Conservation (phyloP, 2,888 invertebrate species). For the Neoitamus cyanurus region DNA sequence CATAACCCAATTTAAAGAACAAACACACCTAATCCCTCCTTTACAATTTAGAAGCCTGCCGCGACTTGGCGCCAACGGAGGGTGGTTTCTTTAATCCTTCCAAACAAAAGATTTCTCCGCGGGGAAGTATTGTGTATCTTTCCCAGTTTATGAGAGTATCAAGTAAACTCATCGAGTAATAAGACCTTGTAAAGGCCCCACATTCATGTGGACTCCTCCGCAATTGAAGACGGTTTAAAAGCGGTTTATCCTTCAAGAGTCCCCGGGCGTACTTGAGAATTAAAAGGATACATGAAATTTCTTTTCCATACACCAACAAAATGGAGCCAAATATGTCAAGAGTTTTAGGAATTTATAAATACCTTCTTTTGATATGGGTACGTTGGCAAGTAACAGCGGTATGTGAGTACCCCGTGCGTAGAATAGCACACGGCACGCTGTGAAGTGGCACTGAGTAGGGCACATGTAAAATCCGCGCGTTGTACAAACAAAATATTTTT, state of each 20-base stretch:
- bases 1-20: not conserved
- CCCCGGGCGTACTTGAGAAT: not conserved
- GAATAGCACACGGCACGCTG: not conserved
- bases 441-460: not conserved
- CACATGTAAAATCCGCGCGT: not conserved
- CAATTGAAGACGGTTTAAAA: not conserved
- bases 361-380: not conserved
- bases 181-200: not conserved
- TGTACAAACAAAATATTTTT: not conserved
- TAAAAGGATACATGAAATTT: not conserved
- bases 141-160: not conserved
- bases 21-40: not conserved
- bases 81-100: not conserved
- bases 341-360: not conserved
- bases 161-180: not conserved
- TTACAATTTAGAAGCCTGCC: not conserved
- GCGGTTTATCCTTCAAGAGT: not conserved
- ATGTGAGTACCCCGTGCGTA: not conserved
- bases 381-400: not conserved
- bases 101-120: not conserved
- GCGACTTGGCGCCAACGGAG: not conserved
- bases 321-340: not conserved
- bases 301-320: not conserved
- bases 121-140: not conserved
- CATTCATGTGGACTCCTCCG: not conserved